Conservation (phyloP, 1,140 invertebrate genomes). For the Zaprionus lachaisei region DNA sequence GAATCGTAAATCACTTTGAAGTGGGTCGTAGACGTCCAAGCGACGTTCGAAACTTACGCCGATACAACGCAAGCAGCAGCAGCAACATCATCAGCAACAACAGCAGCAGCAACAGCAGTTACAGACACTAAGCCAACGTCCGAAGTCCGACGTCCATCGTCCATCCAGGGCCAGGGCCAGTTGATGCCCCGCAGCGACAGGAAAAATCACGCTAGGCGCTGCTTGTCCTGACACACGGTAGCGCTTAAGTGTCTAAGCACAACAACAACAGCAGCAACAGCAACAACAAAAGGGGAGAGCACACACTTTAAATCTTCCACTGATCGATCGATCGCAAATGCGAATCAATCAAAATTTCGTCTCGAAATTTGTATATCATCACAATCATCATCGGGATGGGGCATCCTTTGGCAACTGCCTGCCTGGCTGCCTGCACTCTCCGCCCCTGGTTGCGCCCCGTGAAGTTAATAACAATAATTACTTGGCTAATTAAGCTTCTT, state of each 20-base stretch:
- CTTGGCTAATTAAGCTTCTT: slow-evolving; percentile 63
- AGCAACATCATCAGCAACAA: slow-evolving; percentile 51
- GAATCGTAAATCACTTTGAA: slow-evolving; percentile 84
- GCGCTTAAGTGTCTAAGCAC: slow-evolving; percentile 64
- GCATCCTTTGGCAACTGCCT: slow-evolving; percentile 21
- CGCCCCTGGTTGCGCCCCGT: slow-evolving; percentile 10
- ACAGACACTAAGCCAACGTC: slow-evolving; percentile 37
- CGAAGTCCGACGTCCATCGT: slow-evolving; percentile 24
- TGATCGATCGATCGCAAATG: slow-evolving; percentile 41
- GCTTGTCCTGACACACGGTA: slow-evolving; percentile 76
- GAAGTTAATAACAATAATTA: slow-evolving; percentile 76
- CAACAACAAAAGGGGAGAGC: slow-evolving; percentile 3
- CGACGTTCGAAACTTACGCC: slow-evolving; percentile 65
- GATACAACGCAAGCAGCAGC: slow-evolving; percentile 50
- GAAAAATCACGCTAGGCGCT: slow-evolving; percentile 75
- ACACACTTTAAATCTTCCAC: slow-evolving; percentile 25
- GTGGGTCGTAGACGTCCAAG: slow-evolving; percentile 83
- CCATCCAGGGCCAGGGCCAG: slow-evolving; percentile 28
- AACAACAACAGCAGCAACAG: slow-evolving; percentile 16
- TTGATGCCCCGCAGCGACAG: slow-evolving; percentile 68
- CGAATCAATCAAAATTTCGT: slow-evolving; percentile 69
- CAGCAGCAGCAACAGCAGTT: slow-evolving; percentile 33
- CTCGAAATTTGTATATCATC: slow-evolving; percentile 12
- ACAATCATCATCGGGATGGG: neutral
- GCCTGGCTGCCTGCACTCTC: neutral